Evolutionary conservation across 2,888 invertebrate species (phyloP).

Genomic region (Frankliniella fusca): DNA sequence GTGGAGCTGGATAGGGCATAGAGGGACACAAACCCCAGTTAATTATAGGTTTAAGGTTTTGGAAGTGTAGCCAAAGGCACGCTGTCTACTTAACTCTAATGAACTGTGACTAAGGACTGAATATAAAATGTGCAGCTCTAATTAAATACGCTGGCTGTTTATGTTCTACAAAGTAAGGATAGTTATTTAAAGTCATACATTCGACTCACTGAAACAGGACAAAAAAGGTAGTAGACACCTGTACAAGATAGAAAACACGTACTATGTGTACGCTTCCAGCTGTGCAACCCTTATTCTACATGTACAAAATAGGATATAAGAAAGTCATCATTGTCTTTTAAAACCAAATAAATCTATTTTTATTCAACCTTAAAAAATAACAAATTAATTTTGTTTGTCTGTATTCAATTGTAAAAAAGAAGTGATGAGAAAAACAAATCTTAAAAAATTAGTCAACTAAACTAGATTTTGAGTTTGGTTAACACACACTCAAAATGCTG

Average conservation of each 20-base stretch:
- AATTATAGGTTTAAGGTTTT: background rate
- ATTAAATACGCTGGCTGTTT: background rate
- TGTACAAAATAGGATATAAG: background rate
- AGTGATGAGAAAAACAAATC: background rate
- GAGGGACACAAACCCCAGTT: conserved; percentile 12
- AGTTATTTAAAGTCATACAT: no score
- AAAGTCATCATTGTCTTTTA: background rate
- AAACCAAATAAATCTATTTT: conserved; percentile 20
- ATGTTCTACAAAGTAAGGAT: no score
- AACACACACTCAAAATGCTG: background rate
- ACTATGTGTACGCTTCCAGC: no score
- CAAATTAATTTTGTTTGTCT: background rate
- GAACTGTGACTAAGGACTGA: background rate
- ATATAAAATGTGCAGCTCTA: background rate
- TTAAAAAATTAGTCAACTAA: background rate
- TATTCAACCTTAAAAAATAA: background rate
- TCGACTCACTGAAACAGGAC: no score
- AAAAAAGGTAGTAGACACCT: no score
- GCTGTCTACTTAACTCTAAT: conserved; percentile 6
- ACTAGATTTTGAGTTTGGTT: background rate
- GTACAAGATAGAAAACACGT: no score
- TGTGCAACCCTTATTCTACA: background rate
- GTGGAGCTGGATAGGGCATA: background rate
- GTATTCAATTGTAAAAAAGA: background rate
- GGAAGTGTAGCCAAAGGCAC: background rate